Evolutionary conservation across 1,140 invertebrate species (phyloP).

Genomic region (Drosophila pseudoobscura): DNA sequence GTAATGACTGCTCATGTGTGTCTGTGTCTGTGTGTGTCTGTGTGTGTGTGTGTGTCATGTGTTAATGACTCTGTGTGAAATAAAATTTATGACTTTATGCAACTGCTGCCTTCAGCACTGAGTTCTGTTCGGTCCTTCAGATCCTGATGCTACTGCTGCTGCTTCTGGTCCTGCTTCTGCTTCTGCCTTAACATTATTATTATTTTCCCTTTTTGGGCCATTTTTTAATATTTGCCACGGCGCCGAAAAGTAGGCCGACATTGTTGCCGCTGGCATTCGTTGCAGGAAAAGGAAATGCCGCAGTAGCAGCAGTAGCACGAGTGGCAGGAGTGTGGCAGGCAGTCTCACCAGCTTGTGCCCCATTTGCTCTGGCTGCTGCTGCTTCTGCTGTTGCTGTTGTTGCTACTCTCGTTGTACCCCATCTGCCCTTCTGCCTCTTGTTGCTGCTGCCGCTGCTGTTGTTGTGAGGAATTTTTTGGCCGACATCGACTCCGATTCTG

Average conservation of each 20-base stretch:
- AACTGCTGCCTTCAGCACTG: conserved; percentile 66
- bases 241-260: conserved; percentile 76
- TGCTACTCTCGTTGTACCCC: conserved; percentile 21
- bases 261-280: conserved; percentile 77
- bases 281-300: conserved; percentile 78
- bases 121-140: conserved; percentile 17
- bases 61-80: conserved; percentile 81
- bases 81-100: conserved; percentile 82
- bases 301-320: conserved; percentile 51
- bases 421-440: conserved; percentile 2
- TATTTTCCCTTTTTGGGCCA: conserved; percentile 54
- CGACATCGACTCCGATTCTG: conserved; percentile 59
- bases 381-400: conserved; percentile 6
- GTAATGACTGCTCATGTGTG: conserved; percentile 38
- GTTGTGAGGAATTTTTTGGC: conserved; percentile 40
- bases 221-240: conserved; percentile 77
- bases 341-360: conserved; percentile 14
- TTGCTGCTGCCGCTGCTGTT: conserved; percentile 19
- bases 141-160: conserved; percentile 9
- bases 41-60: conserved; percentile 69
- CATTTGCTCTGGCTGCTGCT: conserved; percentile 18
- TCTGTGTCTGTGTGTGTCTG: conserved; percentile 8
- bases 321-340: conserved; percentile 15
- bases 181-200: conserved; percentile 57
- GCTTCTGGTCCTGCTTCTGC: conserved; percentile 1